These are phyloP conservation scores for Brachypodius melanocephalos DNA, from an alignment of 2,113 vertebrate genomes.

Conservation along the genomic window DNA sequence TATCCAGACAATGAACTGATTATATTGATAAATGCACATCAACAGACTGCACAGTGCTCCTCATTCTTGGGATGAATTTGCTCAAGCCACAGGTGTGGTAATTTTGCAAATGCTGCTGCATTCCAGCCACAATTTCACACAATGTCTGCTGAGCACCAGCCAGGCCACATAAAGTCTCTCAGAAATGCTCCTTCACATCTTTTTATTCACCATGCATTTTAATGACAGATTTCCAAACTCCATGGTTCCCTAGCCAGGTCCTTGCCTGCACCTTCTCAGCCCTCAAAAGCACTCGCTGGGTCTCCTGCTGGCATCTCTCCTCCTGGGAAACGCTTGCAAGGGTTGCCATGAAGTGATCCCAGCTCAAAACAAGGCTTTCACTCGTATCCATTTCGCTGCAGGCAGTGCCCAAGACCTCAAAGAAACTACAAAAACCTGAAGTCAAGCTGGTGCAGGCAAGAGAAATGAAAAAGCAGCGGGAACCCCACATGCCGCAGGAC, in stretches of 20 bases:
- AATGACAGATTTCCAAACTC: not conserved
- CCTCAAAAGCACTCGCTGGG: not conserved
- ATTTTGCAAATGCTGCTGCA: not conserved
- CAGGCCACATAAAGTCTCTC: not conserved
- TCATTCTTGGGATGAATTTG: not conserved
- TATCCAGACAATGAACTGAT: not conserved
- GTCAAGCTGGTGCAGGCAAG: not conserved
- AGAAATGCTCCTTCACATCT: not conserved
- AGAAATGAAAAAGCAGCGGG: not conserved
- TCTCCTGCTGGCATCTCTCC: not conserved
- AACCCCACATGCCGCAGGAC: not conserved
- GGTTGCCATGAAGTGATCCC: not conserved
- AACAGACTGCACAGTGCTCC: not conserved
- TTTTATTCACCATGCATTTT: not conserved
- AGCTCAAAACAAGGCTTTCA: not conserved
- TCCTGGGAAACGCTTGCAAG: not conserved
- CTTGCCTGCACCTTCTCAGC: not conserved
- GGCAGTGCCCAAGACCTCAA: not conserved
- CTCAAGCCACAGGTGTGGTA: not conserved
- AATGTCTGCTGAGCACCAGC: not conserved
- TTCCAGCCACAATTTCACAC: not conserved
- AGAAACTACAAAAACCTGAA: not conserved
- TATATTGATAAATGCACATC: not conserved
- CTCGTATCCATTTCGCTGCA: fast-evolving
- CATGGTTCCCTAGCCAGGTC: not conserved